Percentiles rank a stretch among this genome's conserved stretches.
Conservation (phyloP, 1,140 invertebrate species). For the Calliopsis andreniformis region DNA sequence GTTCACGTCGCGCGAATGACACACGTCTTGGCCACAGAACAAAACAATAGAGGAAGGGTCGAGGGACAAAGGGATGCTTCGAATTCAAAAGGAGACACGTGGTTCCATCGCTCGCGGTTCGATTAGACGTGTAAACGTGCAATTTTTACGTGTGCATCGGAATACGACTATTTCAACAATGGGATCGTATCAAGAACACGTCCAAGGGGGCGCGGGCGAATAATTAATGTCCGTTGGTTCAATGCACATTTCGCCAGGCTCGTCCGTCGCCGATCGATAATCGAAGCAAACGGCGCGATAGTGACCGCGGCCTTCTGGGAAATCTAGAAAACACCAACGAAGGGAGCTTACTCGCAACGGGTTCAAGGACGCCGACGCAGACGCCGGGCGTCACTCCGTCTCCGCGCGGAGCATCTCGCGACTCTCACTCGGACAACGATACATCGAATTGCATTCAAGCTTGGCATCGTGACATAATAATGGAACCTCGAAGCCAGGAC, state of each 20-base stretch:
- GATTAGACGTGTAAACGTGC: too few relatives aligned
- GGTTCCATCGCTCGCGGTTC: too few relatives aligned
- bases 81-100: too few relatives aligned
- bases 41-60: too few relatives aligned
- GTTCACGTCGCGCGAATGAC: too few relatives aligned
- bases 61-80: too few relatives aligned
- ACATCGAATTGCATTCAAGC: not conserved
- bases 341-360: conserved; percentile 48
- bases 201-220: not conserved
- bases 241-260: conserved; percentile 5
- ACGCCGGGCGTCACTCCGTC: conserved; percentile 49
- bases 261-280: conserved; percentile 56
- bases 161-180: not conserved
- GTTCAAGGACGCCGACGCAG: conserved; percentile 74
- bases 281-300: conserved; percentile 55
- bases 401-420: conserved; percentile 17
- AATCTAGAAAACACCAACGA: conserved; percentile 64
- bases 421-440: conserved; percentile 9
- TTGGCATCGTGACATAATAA: too few relatives aligned
- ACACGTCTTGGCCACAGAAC: too few relatives aligned
- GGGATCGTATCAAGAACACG: conserved; percentile 3
- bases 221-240: conserved; percentile 33
- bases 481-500: too few relatives aligned
- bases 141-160: too few relatives aligned
- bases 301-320: conserved; percentile 71